Conservation (phyloP, 2,113 vertebrate genomes). For the Passer montanus region DNA sequence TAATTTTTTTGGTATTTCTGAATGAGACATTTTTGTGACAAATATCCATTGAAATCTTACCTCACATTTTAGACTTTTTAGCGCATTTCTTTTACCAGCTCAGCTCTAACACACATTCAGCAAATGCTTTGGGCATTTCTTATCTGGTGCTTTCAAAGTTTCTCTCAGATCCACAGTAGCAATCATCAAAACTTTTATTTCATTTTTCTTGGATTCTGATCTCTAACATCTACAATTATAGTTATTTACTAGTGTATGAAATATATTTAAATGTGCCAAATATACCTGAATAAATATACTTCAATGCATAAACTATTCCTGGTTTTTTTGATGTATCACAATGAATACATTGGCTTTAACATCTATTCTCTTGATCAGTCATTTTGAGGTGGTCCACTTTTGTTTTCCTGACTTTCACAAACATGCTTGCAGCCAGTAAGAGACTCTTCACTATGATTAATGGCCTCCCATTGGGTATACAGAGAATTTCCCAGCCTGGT, state of each 20-base stretch:
- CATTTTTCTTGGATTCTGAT: neutral
- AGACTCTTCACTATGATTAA: constrained; percentile 80
- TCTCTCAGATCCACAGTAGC: neutral
- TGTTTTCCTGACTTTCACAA: constrained; percentile 80
- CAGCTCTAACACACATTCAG: neutral
- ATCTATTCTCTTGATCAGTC: constrained; percentile 73
- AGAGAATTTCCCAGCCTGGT: constrained; percentile 80
- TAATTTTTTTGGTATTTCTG: neutral
- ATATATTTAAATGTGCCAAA: neutral
- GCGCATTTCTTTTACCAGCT: neutral
- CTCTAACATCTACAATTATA: neutral
- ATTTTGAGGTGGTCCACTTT: constrained; percentile 79
- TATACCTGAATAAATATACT: neutral
- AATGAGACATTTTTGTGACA: neutral
- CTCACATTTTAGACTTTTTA: neutral
- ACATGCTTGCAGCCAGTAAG: constrained; percentile 71
- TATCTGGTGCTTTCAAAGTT: neutral
- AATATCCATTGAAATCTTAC: neutral
- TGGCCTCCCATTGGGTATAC: constrained; percentile 81
- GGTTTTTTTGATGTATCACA: constrained; percentile 30
- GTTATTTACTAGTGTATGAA: neutral
- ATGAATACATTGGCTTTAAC: constrained; percentile 78
- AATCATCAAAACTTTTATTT: neutral
- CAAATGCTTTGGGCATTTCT: neutral
- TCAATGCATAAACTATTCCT: neutral